Evolutionary conservation across 2,888 invertebrate genomes (phyloP).

Genomic region (Acanthosepion pharaonis): DNA sequence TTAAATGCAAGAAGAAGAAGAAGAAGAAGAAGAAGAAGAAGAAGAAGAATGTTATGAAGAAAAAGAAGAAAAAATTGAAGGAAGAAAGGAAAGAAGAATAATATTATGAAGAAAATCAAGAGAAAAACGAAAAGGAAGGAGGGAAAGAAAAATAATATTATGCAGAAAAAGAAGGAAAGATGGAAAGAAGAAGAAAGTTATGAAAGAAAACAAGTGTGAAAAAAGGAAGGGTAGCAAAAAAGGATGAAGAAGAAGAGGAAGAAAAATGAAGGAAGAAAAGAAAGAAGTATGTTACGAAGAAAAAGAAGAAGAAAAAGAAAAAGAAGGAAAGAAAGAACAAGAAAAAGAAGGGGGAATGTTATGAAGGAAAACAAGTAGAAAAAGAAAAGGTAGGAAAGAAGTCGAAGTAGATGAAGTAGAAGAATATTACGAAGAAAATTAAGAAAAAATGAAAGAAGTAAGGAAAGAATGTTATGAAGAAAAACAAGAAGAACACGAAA

Average conservation of each 20-base stretch:
- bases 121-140: too few species aligned
- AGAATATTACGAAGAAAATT: fast-evolving
- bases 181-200: fast-evolving
- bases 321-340: too few species aligned
- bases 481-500: neutral
- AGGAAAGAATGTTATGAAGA: too few species aligned
- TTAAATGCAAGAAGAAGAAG: neutral
- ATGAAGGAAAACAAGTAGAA: neutral
- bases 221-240: too few species aligned
- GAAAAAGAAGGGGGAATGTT: too few species aligned
- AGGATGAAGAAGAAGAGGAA: too few species aligned
- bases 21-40: neutral
- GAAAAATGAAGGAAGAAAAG: fast-evolving
- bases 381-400: neutral
- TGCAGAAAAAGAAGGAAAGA: too few species aligned
- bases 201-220: neutral
- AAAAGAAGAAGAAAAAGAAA: neutral
- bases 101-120: too few species aligned
- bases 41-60: fast-evolving
- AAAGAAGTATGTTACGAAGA: fast-evolving
- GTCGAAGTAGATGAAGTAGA: too few species aligned
- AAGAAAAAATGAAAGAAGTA: fast-evolving
- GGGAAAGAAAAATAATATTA: too few species aligned
- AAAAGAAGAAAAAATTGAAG: neutral
- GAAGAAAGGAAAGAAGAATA: too few species aligned